Evolutionary conservation across 2,797 vertebrate species (phyloP).

Genomic region (Anomalospiza imberbis): DNA sequence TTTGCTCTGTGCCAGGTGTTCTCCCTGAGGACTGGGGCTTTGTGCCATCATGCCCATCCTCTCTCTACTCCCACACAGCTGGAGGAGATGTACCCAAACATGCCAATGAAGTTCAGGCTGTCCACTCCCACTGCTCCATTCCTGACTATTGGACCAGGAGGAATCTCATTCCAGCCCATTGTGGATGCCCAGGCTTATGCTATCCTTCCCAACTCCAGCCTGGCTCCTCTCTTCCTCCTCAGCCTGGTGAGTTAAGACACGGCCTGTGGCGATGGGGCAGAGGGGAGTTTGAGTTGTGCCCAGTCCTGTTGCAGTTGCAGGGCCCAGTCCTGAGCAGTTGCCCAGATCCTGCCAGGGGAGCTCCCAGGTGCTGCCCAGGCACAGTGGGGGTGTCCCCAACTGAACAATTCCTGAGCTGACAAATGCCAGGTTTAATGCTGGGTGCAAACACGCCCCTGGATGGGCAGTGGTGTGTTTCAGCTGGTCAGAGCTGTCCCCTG

Average conservation of each 20-base stretch:
- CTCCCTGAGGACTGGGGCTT: accelerated
- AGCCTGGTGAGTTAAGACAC: conserved; percentile 58
- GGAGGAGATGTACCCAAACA: conserved; percentile 65
- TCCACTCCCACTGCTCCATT: conserved; percentile 39
- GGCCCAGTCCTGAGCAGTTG: no score
- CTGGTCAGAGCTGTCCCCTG: neutral
- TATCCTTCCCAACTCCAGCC: conserved; percentile 51
- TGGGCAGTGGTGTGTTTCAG: neutral
- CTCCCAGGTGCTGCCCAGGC: neutral
- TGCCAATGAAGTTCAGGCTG: conserved; percentile 66
- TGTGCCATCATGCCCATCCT: neutral
- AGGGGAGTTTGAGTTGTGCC: neutral
- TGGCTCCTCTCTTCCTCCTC: conserved; percentile 65
- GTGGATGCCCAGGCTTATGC: conserved; percentile 70
- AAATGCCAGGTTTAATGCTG: neutral
- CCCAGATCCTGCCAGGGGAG: neutral
- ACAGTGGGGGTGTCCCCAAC: neutral
- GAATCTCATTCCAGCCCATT: conserved; percentile 35
- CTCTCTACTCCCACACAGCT: conserved; percentile 61
- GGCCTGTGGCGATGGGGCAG: accelerated
- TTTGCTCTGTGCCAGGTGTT: neutral
- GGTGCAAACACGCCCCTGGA: neutral
- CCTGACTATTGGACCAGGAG: conserved; percentile 57
- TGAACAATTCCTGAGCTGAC: neutral
- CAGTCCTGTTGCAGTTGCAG: no score